A percentile compares a stretch with the other conserved stretches of the same genome.
Conservation (phyloP, 2,888 invertebrate species). For the Drosophila paracracens region DNA sequence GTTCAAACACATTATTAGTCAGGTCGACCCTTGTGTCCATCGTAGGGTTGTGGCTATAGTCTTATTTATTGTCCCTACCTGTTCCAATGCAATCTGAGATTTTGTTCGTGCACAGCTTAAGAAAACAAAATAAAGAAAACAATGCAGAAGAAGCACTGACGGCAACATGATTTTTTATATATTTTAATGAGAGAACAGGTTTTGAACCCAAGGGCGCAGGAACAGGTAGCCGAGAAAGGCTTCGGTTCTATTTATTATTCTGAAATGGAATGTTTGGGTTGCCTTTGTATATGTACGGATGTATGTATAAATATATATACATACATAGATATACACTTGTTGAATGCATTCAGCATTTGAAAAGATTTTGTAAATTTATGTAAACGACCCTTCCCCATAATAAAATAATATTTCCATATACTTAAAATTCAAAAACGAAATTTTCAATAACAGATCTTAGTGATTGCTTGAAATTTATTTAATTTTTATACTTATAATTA, state of each 20-base stretch:
- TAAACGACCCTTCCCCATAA: not conserved
- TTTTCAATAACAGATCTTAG: not conserved
- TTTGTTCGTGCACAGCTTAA: conserved; percentile 51
- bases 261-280: conserved; percentile 37
- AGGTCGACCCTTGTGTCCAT: conserved; percentile 20
- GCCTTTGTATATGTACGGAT: conserved; percentile 5
- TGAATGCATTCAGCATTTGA: conserved; percentile 2
- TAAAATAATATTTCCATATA: not conserved
- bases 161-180: conserved; percentile 59
- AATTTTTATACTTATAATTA: not conserved
- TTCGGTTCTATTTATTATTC: conserved; percentile 51
- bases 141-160: conserved; percentile 57
- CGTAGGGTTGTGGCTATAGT: conserved; percentile 37
- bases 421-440: not conserved
- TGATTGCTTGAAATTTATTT: conserved; percentile 1
- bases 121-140: conserved; percentile 53
- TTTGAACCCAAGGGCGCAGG: conserved; percentile 49
- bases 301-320: not conserved
- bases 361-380: conserved; percentile 19
- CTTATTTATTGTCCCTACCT: conserved; percentile 59
- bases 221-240: conserved; percentile 60
- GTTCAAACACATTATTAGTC: conserved; percentile 26
- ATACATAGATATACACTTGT: not conserved
- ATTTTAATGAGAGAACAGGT: conserved; percentile 56
- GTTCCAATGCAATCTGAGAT: conserved; percentile 73